Percentiles rank a stretch among this genome's conserved stretches.
Conservation (phyloP, 2,113 vertebrate species). For the Zingel zingel region DNA sequence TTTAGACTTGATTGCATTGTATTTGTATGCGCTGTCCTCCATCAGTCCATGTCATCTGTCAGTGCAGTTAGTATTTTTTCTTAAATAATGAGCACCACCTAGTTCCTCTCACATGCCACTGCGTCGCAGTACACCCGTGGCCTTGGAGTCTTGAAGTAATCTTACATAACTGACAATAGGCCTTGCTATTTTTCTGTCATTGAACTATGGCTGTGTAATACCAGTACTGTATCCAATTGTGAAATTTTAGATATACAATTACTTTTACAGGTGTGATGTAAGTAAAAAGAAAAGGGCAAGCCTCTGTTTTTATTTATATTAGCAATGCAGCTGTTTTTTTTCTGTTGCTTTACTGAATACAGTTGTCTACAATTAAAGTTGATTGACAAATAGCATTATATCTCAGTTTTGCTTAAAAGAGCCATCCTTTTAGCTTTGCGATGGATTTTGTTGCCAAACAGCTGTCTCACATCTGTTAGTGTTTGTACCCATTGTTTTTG, state of each 20-base stretch:
- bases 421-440: not conserved
- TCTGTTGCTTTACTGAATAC: not conserved
- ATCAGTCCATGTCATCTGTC: not conserved
- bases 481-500: not conserved
- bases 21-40: not conserved
- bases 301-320: not conserved
- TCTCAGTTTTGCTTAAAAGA: not conserved
- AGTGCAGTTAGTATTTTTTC: not conserved
- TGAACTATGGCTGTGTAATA: not conserved
- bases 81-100: not conserved
- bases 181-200: not conserved
- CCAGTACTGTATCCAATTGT: not conserved
- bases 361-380: not conserved
- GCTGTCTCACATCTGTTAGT: conserved; percentile 15
- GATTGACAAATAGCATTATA: not conserved
- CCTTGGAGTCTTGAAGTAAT: conserved; percentile 9
- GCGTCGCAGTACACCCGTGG: not conserved
- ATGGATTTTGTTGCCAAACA: not conserved
- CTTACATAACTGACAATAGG: not conserved
- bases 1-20: conserved; percentile 15
- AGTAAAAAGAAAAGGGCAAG: not conserved
- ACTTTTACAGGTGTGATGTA: not conserved
- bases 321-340: not conserved
- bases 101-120: conserved; percentile 16
- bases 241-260: not conserved